Percentiles rank a stretch among this genome's conserved stretches.
phyloP scores from a whole-genome alignment of 2,113 vertebrate genomes.

The Xenopus laevis region DNA sequence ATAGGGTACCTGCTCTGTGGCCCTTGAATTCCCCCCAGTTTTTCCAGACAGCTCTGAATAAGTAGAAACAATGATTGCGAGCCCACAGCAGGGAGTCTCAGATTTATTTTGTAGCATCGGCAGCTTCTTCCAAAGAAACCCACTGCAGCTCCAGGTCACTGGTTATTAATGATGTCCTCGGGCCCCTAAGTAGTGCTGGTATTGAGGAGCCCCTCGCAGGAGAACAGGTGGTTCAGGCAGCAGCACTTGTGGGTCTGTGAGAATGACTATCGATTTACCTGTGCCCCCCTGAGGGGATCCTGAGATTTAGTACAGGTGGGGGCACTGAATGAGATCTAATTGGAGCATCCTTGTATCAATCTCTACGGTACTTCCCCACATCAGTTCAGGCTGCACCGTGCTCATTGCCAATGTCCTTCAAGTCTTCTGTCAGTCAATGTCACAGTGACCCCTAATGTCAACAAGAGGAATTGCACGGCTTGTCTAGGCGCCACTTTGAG shows the following conservation, averaged over 20 bases:
- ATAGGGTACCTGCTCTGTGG: too few relatives aligned
- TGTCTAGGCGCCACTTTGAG: neutral
- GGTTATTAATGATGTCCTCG: too few relatives aligned
- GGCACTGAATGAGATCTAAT: neutral
- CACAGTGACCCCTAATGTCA: conserved; percentile 8
- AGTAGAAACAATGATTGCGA: too few relatives aligned
- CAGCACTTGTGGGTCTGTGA: neutral
- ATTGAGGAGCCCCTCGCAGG: too few relatives aligned
- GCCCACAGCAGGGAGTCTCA: too few relatives aligned
- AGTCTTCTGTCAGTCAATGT: neutral
- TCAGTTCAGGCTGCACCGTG: conserved; percentile 9
- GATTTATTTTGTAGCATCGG: neutral
- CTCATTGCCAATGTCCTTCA: conserved; percentile 38
- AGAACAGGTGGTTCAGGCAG: neutral
- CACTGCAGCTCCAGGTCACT: too few relatives aligned
- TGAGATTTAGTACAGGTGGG: neutral
- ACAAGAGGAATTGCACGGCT: neutral
- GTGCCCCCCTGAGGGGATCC: neutral
- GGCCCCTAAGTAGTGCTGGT: neutral
- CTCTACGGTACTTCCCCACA: neutral
- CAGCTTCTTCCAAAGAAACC: neutral
- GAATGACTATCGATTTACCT: neutral
- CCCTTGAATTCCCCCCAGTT: too few relatives aligned
- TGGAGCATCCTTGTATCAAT: neutral
- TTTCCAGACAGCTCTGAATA: too few relatives aligned